Conservation (phyloP, 2,888 invertebrate species). For the Scotopteryx bipunctaria region DNA sequence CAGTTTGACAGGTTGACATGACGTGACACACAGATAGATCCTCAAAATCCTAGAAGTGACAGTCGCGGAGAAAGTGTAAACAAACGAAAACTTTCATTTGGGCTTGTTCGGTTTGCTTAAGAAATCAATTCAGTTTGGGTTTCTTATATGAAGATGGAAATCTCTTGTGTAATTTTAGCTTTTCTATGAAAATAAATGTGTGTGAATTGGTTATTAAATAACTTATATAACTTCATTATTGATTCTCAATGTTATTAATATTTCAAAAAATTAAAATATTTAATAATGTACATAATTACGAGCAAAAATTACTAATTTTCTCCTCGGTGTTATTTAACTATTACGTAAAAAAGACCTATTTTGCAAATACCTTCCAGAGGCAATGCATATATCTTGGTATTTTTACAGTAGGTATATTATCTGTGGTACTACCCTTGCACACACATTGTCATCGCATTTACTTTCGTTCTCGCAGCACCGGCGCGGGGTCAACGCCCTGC, state of each 20-base stretch:
- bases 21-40: constrained; percentile 45
- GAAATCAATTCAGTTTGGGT: constrained; percentile 42
- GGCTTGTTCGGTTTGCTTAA: constrained; percentile 51
- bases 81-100: constrained; percentile 56
- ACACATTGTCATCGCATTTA: constrained; percentile 51
- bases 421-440: constrained; percentile 14
- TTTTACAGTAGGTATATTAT: background rate
- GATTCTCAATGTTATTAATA: too few relatives aligned
- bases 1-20: constrained; percentile 48
- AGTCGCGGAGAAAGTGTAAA: constrained; percentile 71
- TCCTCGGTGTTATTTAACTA: too few relatives aligned
- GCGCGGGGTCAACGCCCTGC: constrained; percentile 51
- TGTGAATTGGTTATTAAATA: constrained; percentile 2
- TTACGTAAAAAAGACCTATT: too few relatives aligned
- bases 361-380: too few relatives aligned
- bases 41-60: constrained; percentile 55
- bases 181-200: constrained; percentile 23
- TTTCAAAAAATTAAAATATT: too few relatives aligned
- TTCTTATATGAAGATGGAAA: constrained; percentile 33
- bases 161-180: constrained; percentile 12
- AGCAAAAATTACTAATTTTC: too few relatives aligned
- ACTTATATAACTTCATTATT: background rate
- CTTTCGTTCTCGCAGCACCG: constrained; percentile 58
- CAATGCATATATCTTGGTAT: too few relatives aligned
- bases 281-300: too few relatives aligned